Conservation (phyloP, 1,140 invertebrate genomes). For the Triops cancriformis region DNA sequence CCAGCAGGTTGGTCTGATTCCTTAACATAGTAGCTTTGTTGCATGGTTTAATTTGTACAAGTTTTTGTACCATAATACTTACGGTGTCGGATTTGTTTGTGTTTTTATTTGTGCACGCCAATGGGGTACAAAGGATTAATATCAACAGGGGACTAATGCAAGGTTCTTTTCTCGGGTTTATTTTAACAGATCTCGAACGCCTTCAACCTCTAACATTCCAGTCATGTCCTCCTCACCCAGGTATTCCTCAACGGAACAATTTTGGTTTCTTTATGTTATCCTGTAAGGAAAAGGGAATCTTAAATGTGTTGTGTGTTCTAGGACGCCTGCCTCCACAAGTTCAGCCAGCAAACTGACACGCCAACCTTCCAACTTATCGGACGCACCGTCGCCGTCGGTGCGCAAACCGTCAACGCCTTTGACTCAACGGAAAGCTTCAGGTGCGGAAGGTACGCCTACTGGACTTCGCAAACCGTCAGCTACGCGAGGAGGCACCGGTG, state of each 20-base stretch:
- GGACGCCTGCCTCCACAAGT: background rate
- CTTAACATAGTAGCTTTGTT: slow-evolving; percentile 5
- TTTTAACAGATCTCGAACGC: slow-evolving; percentile 30
- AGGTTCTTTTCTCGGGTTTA: slow-evolving; percentile 19
- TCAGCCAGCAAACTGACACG: background rate
- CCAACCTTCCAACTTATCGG: slow-evolving; percentile 10
- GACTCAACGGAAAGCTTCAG: background rate
- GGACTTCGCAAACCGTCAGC: slow-evolving; percentile 22
- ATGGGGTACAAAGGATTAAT: background rate
- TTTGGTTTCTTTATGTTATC: background rate
- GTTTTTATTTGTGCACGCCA: background rate
- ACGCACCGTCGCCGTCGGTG: background rate
- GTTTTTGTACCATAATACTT: background rate
- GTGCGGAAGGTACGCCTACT: background rate
- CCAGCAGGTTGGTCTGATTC: slow-evolving; percentile 11
- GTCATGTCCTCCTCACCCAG: slow-evolving; percentile 28
- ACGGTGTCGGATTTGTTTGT: background rate
- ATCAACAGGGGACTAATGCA: slow-evolving; percentile 14
- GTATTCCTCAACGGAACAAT: slow-evolving; percentile 24
- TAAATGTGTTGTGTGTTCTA: background rate
- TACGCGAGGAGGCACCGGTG: background rate
- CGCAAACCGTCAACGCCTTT: slow-evolving; percentile 12
- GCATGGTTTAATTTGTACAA: background rate
- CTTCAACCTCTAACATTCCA: slow-evolving; percentile 31
- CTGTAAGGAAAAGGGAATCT: background rate